These are phyloP conservation scores for Cephalopachus bancanus DNA, from an alignment of 2,797 vertebrate species.

Conservation along the genomic window DNA sequence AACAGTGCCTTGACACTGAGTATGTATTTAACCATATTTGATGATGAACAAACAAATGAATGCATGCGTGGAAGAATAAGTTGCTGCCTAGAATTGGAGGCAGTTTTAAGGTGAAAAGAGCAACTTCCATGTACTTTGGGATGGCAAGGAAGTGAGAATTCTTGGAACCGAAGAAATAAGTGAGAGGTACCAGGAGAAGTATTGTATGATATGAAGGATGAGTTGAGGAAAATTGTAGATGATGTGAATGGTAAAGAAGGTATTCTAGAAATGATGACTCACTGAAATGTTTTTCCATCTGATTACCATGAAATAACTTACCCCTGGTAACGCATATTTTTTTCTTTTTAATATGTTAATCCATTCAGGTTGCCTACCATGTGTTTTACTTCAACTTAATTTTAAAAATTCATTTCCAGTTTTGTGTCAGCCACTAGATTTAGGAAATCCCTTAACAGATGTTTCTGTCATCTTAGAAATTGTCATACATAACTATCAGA, in stretches of 20 bases:
- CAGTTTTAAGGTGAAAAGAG: neutral
- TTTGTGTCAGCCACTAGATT: conserved; percentile 4
- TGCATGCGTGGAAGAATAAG: neutral
- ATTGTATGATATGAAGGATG: neutral
- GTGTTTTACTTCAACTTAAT: conserved; percentile 39
- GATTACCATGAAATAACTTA: conserved; percentile 23
- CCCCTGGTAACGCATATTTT: neutral
- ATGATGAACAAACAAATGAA: neutral
- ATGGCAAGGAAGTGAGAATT: neutral
- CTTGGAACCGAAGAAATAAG: conserved; percentile 23
- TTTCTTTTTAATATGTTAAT: conserved; percentile 24
- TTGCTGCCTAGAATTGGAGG: neutral
- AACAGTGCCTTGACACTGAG: neutral
- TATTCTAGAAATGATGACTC: conserved; percentile 17
- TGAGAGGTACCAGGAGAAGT: neutral
- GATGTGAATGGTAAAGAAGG: neutral
- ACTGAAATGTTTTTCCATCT: conserved; percentile 9
- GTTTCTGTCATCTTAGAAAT: neutral
- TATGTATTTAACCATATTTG: neutral
- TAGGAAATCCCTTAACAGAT: conserved; percentile 19
- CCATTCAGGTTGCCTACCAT: neutral
- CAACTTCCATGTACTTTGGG: conserved; percentile 12
- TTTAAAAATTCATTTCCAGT: conserved; percentile 26
- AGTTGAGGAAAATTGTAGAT: neutral
- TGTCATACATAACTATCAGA: neutral